Base-by-base conservation (phyloP, 2,888 invertebrate genomes). In the Drosophila paramelanica region DNA sequence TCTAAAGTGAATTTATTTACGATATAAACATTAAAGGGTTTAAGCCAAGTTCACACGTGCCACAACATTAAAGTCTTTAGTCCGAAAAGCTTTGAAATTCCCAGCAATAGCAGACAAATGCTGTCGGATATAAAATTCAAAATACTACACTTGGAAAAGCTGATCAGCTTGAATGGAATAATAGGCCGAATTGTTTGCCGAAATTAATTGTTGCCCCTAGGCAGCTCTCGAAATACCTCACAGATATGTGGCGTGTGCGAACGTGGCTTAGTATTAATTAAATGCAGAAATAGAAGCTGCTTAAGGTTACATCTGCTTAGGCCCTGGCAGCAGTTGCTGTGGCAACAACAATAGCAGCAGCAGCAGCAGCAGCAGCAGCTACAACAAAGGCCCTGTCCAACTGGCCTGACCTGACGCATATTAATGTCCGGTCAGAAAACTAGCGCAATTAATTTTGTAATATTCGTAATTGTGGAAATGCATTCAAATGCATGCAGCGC, bases 381-480 rank as follows among this genome's bases (percentile, higher is more conserved):
- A 33, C 17, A 42, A 43, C 42, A 49, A 50, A 17, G 41, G 43
- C 25, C 31, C 53, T 23, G 53, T 14, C 42, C 47, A 56, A 49
- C 33, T 56, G 31, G 70, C 6, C 53, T 36, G 45, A 55, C 46
- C 46, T 71, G 74, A 75, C 76, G 66, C 59, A 64, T 59, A 73
- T 77, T 77, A 77, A 77, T 77, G 77, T 46, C 39, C 58, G 58
- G 47, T 66, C 64, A 58, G 52, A 77, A 77, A 77, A 77, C 77
- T 77, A 65, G 67, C 67, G 77, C 77, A 77, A 77, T 77, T 77
- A 77, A 77, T 77, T 77, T 77, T 73, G 67, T 33, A 56, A 77
- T 73, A 77, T 64, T 75, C 56, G 67, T 57, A 65, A 67, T 75
- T 68, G 73, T 46, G 50, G 42, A 71, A 67, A 58, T 52, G 46